These are phyloP conservation scores for Cheilosia variabilis DNA, from an alignment of 2,888 invertebrate species.

Conservation along the genomic window DNA sequence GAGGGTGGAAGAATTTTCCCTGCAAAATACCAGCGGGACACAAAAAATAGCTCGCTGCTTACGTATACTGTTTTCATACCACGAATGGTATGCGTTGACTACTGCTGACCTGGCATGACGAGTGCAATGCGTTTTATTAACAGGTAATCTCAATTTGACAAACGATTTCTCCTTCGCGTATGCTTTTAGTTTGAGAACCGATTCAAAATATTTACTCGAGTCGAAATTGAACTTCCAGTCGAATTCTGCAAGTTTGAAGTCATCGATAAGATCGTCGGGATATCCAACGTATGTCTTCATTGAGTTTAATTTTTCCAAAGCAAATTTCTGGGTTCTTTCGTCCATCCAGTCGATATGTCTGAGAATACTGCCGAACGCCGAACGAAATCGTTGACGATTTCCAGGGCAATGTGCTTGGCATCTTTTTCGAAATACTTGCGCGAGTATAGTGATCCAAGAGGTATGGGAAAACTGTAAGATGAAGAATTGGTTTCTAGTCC, in stretches of 20 bases:
- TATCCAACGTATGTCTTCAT: constrained; percentile 97
- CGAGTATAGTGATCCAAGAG: constrained; percentile 93
- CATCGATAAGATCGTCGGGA: constrained; percentile 93
- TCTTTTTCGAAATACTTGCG: constrained; percentile 93
- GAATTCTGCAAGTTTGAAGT: constrained; percentile 91
- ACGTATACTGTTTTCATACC: constrained; percentile 95
- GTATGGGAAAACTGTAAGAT: constrained; percentile 87
- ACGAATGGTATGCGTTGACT: constrained; percentile 94
- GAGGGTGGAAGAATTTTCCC: constrained; percentile 94
- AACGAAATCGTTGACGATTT: constrained; percentile 95
- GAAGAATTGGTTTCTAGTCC: no score
- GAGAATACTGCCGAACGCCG: constrained; percentile 93
- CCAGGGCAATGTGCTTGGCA: constrained; percentile 91
- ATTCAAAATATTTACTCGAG: constrained; percentile 89
- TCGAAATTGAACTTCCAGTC: constrained; percentile 91
- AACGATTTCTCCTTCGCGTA: constrained; percentile 93
- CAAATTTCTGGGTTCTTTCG: constrained; percentile 89
- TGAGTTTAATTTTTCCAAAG: constrained; percentile 90
- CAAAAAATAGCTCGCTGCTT: constrained; percentile 83
- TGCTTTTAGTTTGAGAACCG: constrained; percentile 90
- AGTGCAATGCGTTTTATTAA: constrained; percentile 94
- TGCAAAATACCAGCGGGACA: constrained; percentile 95
- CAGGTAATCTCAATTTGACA: constrained; percentile 89
- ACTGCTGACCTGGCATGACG: constrained; percentile 93
- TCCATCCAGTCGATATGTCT: constrained; percentile 97